A percentile compares a stretch with the other conserved stretches of the same genome.
phyloP scores from a whole-genome alignment of 2,113 vertebrate genomes.

The Proteles cristata region DNA sequence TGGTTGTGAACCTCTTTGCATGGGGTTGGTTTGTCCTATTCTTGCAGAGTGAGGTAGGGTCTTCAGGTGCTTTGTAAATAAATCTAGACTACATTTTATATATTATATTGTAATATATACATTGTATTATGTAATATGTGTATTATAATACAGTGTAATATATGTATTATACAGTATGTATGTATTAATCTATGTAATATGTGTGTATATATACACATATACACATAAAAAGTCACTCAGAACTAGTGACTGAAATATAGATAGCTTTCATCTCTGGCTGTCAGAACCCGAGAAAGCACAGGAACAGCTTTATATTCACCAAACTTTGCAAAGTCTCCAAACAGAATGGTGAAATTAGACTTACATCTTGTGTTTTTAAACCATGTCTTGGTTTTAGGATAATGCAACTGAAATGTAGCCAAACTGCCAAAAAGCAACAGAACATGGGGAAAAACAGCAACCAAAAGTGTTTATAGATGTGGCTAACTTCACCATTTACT shows the following conservation, averaged over 20 bases:
- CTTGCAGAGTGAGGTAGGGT: background rate
- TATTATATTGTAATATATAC: background rate
- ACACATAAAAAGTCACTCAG: background rate
- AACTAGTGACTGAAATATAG: background rate
- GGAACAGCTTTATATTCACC: background rate
- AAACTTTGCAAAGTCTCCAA: background rate
- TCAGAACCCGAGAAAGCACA: background rate
- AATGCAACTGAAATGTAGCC: background rate
- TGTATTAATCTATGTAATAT: too few relatives aligned
- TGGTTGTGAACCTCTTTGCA: background rate
- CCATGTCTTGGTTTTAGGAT: background rate
- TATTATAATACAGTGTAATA: background rate
- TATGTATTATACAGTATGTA: background rate
- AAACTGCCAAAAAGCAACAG: background rate
- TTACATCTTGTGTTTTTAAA: background rate
- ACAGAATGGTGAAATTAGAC: background rate
- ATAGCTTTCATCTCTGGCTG: background rate
- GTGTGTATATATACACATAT: background rate
- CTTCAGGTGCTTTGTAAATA: background rate
- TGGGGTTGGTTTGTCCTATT: background rate
- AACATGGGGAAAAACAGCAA: background rate
- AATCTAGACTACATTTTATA: background rate
- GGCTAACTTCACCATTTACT: background rate
- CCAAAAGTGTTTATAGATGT: background rate
- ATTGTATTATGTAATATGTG: background rate